phyloP scores from a whole-genome alignment of 2,113 vertebrate genomes.

The Vanacampus margaritifer region DNA sequence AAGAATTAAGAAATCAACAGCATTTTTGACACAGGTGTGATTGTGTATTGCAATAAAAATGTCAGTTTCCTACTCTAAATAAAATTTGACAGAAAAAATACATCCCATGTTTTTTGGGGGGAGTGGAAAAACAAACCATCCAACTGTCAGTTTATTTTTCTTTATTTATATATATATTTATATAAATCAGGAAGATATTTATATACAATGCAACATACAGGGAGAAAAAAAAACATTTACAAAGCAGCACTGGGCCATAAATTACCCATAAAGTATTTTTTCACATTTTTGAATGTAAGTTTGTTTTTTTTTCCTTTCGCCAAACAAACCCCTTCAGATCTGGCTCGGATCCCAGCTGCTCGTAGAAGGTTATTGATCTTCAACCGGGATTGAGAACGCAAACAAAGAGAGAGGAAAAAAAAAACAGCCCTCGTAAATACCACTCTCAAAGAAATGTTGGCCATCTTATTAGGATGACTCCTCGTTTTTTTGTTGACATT shows the following conservation, averaged over 20 bases:
- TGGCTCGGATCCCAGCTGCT: conserved; percentile 50
- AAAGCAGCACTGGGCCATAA: conserved; percentile 75
- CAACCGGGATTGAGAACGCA: conserved; percentile 5
- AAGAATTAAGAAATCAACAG: conserved; percentile 59
- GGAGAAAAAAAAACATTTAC: conserved; percentile 69
- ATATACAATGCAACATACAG: conserved; percentile 73
- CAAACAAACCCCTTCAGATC: conserved; percentile 16
- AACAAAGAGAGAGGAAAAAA: conserved; percentile 16
- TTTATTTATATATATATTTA: conserved; percentile 37
- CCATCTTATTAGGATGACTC: neutral
- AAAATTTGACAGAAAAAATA: conserved; percentile 54
- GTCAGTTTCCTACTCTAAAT: conserved; percentile 69
- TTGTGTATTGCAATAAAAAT: conserved; percentile 64
- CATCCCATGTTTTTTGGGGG: conserved; percentile 25
- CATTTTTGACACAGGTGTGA: conserved; percentile 60
- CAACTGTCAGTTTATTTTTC: conserved; percentile 61
- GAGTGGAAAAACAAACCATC: neutral
- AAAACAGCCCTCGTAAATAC: conserved; percentile 35
- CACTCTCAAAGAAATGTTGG: conserved; percentile 65
- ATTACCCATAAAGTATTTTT: conserved; percentile 62
- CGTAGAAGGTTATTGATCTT: conserved; percentile 32
- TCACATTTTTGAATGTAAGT: conserved; percentile 73
- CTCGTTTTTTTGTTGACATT: conserved; percentile 1
- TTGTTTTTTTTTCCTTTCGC: conserved; percentile 23
- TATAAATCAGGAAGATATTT: conserved; percentile 79